Evolutionary conservation across 2,888 invertebrate species (phyloP), one percentile per base, ranked within the genome.

Genomic region (Plebejus anna): DNA sequence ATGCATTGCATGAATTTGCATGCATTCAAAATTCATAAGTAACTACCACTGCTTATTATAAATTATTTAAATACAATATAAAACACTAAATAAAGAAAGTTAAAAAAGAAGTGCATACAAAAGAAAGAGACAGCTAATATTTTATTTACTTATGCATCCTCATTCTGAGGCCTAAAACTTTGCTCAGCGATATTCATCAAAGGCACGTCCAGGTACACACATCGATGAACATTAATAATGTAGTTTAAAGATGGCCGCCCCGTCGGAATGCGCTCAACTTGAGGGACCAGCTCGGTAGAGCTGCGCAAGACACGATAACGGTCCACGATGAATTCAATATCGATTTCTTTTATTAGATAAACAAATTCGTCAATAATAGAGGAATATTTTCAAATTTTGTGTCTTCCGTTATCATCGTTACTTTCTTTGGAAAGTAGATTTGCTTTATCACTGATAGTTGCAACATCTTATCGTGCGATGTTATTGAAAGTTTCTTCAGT

Each of bases 201-300:
- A 51, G 72, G 55, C 73, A 51, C 73, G 73, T 73, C 73, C 73
- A 73, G 73, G 73, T 73, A 73, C 55, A 55, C 51, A 73, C 73
- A 51, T 73, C 73, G 73, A 73, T 73, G 73, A 73, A 73, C 92
- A 91, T 92, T 92, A 91, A 92, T 92, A 91, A 92, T 92, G 91
- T 90, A 92, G 82, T 90, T 90, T 90, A 88, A 93, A 93, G 90
- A 92, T 92, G 92, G 92, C 93, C 87, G 86, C 84, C 81, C 77
- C 80, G 81, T 82, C 82, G 92, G 93, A 92, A 93, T 92, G 93
- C 87, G 87, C 85, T 83, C 82, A 79, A 78, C 78, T 80, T 76
- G 83, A 80, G 87, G 84, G 84, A 84, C 87, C 86, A 84, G 86
- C 83, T 82, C 76, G 75, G 59, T 86, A 87, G 87, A 82, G 87